phyloP scores from a whole-genome alignment of 2,113 vertebrate species.

The Aphyosemion australe region DNA sequence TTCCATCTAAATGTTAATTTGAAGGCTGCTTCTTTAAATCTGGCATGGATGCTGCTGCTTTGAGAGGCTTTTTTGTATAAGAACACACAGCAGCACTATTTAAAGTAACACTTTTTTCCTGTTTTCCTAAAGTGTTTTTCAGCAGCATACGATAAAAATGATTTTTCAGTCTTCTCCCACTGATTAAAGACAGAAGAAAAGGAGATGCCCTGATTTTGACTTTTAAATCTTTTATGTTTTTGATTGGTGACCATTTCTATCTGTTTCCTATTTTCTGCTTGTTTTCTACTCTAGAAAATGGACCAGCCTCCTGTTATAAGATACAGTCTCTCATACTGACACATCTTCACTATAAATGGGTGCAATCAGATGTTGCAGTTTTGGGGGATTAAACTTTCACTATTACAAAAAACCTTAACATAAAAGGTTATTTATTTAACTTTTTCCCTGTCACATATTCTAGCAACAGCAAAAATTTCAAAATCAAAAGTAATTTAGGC shows the following conservation, averaged over 20 bases:
- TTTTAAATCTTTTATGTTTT: slow-evolving; percentile 18
- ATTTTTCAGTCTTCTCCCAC: slow-evolving; percentile 40
- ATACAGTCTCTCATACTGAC: slow-evolving; percentile 25
- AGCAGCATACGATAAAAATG: slow-evolving; percentile 22
- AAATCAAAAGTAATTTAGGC: too few species aligned
- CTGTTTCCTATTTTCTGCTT: slow-evolving; percentile 46
- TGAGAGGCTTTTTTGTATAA: slow-evolving; percentile 46
- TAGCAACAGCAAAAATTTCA: too few species aligned
- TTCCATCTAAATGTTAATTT: slow-evolving; percentile 79
- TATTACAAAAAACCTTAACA: too few species aligned
- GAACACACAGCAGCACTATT: not conserved
- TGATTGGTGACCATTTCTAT: slow-evolving; percentile 33
- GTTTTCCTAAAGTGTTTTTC: slow-evolving; percentile 42
- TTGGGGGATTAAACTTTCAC: too few species aligned
- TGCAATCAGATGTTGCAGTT: slow-evolving; percentile 24
- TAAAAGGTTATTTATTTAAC: too few species aligned
- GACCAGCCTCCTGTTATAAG: slow-evolving; percentile 30
- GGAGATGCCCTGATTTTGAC: slow-evolving; percentile 39
- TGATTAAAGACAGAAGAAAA: slow-evolving; percentile 40
- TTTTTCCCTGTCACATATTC: too few species aligned
- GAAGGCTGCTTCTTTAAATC: slow-evolving; percentile 56
- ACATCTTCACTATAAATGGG: slow-evolving; percentile 9
- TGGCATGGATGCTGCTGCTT: slow-evolving; percentile 44
- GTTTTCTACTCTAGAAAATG: not conserved
- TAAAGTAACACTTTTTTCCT: slow-evolving; percentile 26